These are phyloP conservation scores for Calidris pygmaea DNA, from an alignment of 2,113 vertebrate genomes.

Conservation along the genomic window DNA sequence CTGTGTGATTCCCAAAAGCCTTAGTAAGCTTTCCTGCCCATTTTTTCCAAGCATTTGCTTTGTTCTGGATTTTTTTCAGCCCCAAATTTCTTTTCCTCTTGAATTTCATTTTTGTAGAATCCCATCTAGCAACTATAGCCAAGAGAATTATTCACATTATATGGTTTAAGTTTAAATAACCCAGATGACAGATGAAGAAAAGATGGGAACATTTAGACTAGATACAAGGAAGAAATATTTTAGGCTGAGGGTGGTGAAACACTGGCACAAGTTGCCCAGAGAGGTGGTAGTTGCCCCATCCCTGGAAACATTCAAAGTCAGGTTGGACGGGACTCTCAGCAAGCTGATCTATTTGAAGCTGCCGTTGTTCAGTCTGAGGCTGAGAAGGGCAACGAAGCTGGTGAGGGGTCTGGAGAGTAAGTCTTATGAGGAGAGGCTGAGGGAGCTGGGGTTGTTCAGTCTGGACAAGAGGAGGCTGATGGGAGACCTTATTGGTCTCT, in stretches of 20 bases:
- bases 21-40: background rate
- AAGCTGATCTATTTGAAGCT: background rate
- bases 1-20: background rate
- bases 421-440: too few species aligned
- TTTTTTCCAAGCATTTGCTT: background rate
- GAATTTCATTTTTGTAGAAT: background rate
- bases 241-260: background rate
- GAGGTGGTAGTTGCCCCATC: background rate
- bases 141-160: background rate
- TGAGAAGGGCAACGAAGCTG: too few species aligned
- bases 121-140: background rate
- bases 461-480: too few species aligned
- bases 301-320: background rate
- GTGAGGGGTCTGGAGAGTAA: too few species aligned
- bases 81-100: background rate
- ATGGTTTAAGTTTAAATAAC: background rate
- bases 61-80: background rate
- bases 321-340: background rate
- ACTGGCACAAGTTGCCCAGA: background rate
- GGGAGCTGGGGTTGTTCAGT: background rate
- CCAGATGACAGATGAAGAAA: background rate
- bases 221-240: background rate
- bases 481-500: too few species aligned
- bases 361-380: background rate
- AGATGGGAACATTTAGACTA: background rate